phyloP scores from a whole-genome alignment of 2,113 vertebrate species.

The Mola mola region DNA sequence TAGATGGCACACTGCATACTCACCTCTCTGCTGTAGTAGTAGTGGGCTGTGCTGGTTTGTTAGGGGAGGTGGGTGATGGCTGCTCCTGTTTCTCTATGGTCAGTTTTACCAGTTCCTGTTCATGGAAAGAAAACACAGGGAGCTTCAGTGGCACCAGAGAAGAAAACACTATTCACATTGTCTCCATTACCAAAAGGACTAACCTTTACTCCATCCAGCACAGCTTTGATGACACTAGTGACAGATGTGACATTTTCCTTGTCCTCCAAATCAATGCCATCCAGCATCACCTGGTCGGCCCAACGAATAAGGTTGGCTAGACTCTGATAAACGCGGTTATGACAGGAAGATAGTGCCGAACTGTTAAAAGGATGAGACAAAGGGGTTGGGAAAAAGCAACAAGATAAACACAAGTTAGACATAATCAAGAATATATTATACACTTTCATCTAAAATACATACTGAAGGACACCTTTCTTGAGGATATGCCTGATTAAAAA shows the following conservation, averaged over 20 bases:
- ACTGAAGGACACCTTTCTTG: neutral
- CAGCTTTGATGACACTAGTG: conserved; percentile 94
- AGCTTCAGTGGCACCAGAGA: neutral
- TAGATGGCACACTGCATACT: conserved; percentile 24
- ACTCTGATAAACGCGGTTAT: conserved; percentile 95
- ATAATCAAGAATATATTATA: no score
- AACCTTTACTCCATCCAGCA: conserved; percentile 98
- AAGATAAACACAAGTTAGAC: neutral
- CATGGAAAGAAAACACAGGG: conserved; percentile 4
- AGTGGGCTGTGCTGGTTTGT: conserved; percentile 87
- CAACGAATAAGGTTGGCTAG: conserved; percentile 97
- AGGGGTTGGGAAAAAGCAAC: neutral
- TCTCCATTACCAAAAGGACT: neutral
- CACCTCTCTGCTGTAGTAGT: conserved; percentile 86
- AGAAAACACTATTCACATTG: neutral
- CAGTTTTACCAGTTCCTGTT: conserved; percentile 94
- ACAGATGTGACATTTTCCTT: conserved; percentile 93
- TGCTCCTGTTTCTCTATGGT: conserved; percentile 97
- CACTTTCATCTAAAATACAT: neutral
- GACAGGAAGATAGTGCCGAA: conserved; percentile 94
- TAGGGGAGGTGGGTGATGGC: conserved; percentile 91
- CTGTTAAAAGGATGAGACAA: conserved; percentile 65
- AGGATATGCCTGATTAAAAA: neutral
- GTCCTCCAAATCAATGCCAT: conserved; percentile 94
- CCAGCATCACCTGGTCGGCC: conserved; percentile 98